Evolutionary conservation across 2,113 vertebrate species (phyloP).

Genomic region (Edolisoma coerulescens): DNA sequence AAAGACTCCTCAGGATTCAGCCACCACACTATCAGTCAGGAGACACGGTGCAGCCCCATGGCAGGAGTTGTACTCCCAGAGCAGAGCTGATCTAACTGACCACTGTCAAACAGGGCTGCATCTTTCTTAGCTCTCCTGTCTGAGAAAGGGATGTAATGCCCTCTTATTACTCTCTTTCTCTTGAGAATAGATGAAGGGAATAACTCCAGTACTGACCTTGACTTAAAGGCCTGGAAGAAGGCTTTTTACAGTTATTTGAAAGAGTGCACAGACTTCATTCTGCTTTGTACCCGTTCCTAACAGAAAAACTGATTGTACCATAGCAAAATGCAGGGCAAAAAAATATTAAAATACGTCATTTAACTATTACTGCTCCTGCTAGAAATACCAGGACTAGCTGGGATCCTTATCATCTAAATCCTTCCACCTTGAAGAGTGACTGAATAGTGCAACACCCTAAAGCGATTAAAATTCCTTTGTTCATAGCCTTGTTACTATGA

Average conservation of each 20-base stretch:
- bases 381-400: neutral
- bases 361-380: neutral
- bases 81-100: neutral
- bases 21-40: rapidly evolving
- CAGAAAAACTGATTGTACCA: neutral
- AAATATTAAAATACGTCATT: neutral
- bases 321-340: neutral
- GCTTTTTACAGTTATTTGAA: neutral
- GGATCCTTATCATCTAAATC: neutral
- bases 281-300: neutral
- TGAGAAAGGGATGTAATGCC: neutral
- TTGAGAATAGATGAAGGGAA: neutral
- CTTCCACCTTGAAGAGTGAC: neutral
- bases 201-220: neutral
- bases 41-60: neutral
- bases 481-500: neutral
- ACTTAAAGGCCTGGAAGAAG: neutral
- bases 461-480: conserved; percentile 20
- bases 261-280: neutral
- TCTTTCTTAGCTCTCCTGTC: neutral
- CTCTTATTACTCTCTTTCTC: neutral
- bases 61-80: neutral
- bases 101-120: neutral
- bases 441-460: neutral
- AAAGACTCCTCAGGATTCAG: neutral